Evolutionary conservation across 1,140 invertebrate genomes (phyloP).

Genomic region (Leptinotarsa defecta): DNA sequence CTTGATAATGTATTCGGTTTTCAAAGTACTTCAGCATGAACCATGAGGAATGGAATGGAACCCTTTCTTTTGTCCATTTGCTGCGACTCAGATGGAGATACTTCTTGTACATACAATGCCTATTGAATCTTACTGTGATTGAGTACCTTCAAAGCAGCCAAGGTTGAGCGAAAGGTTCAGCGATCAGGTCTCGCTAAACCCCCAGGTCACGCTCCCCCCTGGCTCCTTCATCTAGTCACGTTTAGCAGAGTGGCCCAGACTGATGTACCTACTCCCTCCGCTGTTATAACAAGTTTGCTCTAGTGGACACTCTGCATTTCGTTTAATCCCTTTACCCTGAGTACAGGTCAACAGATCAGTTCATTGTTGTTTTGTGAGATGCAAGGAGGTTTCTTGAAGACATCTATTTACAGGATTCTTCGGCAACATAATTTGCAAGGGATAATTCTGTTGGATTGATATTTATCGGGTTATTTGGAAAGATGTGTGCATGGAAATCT

Average conservation of each 20-base stretch:
- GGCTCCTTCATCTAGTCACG: conserved; percentile 49
- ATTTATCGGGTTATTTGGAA: too few relatives aligned
- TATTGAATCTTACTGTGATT: conserved; percentile 33
- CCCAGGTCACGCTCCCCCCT: conserved; percentile 43
- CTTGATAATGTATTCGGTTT: too few relatives aligned
- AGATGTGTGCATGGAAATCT: too few relatives aligned
- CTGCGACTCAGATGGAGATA: too few relatives aligned
- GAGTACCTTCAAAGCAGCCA: conserved; percentile 40
- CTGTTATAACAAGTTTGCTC: conserved; percentile 40
- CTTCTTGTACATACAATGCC: neutral
- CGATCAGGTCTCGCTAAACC: conserved; percentile 42
- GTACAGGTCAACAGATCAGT: conserved; percentile 36
- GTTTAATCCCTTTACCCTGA: conserved; percentile 24
- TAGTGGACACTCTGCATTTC: conserved; percentile 44
- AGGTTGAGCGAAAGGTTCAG: conserved; percentile 36
- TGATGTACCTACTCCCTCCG: conserved; percentile 51
- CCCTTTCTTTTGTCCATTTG: too few relatives aligned
- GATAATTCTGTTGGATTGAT: too few relatives aligned
- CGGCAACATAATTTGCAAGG: too few relatives aligned
- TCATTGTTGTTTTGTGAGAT: neutral
- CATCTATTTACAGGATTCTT: too few relatives aligned
- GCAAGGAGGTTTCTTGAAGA: too few relatives aligned
- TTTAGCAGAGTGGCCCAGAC: conserved; percentile 50
- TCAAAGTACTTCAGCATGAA: too few relatives aligned
- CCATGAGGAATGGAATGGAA: too few relatives aligned